Base-by-base conservation (phyloP, 2,797 vertebrate genomes). In the Danio kyathit region DNA sequence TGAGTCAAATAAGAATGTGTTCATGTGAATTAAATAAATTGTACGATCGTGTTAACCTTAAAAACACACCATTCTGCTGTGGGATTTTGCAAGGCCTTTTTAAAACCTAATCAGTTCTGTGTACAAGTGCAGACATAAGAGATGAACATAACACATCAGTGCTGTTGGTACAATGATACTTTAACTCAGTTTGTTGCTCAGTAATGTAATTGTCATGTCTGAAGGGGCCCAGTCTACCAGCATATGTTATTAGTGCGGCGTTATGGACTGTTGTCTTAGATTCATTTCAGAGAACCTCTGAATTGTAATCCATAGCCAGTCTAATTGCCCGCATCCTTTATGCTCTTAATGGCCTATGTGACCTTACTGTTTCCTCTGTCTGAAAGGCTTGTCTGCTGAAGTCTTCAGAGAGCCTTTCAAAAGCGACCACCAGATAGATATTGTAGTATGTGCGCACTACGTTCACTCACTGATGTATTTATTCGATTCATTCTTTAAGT, bases 301-400 rank as follows among this genome's bases (percentile, higher is more conserved):
- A 89, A 91, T 84, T 90, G 87, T 90, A 89, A 93, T 92, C 87
- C 87, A 88, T 90, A 86, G 89, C 88, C 83, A 85, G 77, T 75
- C 83, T 92, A 92, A 94, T 93, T 91, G 88, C 86, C 86, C 88
- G 82, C 87, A 89, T 90, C 86, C 85, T 83, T 86, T 86, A 80
- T 81, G n/a, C 74, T 79, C 82, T 41, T 87, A 90, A 90, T 85
- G 41, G 79, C 84, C 83, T 86, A 61, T 65, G 78, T 89, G 88
- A 88, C 88, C 85, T 74, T 83, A 83, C 74, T 82, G 84, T 91
- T 92, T 88, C 79, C 86, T 81, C 64, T 69, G 81, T 85, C 85
- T 82, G 82, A 90, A 90, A 92, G 90, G 88, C 87, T 81, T 87
- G 88, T 91, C 76, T 85, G 85, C 84, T 86, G 52, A 76, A 2